Percentiles rank a stretch among this genome's conserved stretches.
Conservation (phyloP, 2,113 vertebrate species). For the Collichthys lucidus region DNA sequence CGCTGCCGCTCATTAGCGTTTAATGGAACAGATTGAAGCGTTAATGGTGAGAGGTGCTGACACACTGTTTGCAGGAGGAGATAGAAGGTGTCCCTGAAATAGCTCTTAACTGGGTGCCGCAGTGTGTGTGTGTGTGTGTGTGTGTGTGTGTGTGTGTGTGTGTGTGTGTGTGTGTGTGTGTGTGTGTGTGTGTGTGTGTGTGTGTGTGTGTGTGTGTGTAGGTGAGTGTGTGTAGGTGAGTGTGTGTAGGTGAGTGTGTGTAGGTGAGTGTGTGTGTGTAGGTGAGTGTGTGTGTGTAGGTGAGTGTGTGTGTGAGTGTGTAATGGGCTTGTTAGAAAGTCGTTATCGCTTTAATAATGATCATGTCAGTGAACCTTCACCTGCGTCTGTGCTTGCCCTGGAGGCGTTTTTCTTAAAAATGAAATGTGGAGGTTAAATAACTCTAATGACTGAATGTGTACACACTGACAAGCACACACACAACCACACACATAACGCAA, state of each 20-base stretch:
- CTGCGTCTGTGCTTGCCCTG: neutral
- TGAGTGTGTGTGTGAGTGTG: conserved; percentile 10
- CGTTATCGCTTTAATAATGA: conserved; percentile 37
- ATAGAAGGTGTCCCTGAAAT: conserved; percentile 74
- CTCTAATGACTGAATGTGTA: conserved; percentile 19
- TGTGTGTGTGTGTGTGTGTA: no score
- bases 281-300: neutral
- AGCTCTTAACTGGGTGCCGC: conserved; percentile 69
- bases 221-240: no score
- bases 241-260: neutral
- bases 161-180: neutral
- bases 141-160: conserved; percentile 20
- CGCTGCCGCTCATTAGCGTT: conserved; percentile 51
- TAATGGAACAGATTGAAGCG: conserved; percentile 64
- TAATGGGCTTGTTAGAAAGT: conserved; percentile 29
- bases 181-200: neutral
- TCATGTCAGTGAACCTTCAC: conserved; percentile 27
- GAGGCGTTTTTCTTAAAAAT: conserved; percentile 18
- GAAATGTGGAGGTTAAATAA: conserved; percentile 45
- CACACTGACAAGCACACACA: neutral
- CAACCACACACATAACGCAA: neutral
- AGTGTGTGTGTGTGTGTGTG: conserved; percentile 42
- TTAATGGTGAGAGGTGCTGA: conserved; percentile 69
- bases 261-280: conserved; percentile 5
- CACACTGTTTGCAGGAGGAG: conserved; percentile 59